phyloP scores from a whole-genome alignment of 2,113 vertebrate genomes.

The Empidonax alnorum region DNA sequence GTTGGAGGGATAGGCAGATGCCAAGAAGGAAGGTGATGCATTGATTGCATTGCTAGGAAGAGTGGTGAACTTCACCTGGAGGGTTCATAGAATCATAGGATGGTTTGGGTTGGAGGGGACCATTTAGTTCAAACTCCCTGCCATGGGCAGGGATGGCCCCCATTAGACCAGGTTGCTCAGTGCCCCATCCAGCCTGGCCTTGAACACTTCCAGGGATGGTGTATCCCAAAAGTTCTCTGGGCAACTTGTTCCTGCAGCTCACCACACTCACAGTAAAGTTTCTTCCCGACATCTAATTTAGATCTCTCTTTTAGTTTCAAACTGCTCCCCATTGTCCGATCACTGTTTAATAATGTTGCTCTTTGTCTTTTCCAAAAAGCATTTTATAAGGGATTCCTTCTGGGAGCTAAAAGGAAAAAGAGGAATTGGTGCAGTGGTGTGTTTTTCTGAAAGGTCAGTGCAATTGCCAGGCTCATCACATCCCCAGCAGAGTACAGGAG shows the following conservation, averaged over 20 bases:
- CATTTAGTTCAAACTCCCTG: background rate
- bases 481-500: background rate
- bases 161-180: background rate
- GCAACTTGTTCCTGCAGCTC: background rate
- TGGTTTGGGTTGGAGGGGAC: background rate
- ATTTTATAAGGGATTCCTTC: background rate
- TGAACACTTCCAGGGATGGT: background rate
- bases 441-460: background rate
- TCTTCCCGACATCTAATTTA: background rate
- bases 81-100: background rate
- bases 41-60: background rate
- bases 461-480: rapidly evolving
- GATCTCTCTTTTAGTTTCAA: background rate
- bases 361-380: background rate
- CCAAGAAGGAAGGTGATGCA: rapidly evolving
- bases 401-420: background rate
- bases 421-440: background rate
- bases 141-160: background rate
- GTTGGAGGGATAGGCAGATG: background rate
- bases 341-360: background rate
- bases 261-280: background rate
- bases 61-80: background rate
- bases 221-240: background rate
- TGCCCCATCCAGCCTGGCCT: background rate
- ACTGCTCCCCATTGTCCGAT: background rate